phyloP scores from a whole-genome alignment of 30 jellyfish, hydroid and myxozoan species.

The Hydra vulgaris region DNA sequence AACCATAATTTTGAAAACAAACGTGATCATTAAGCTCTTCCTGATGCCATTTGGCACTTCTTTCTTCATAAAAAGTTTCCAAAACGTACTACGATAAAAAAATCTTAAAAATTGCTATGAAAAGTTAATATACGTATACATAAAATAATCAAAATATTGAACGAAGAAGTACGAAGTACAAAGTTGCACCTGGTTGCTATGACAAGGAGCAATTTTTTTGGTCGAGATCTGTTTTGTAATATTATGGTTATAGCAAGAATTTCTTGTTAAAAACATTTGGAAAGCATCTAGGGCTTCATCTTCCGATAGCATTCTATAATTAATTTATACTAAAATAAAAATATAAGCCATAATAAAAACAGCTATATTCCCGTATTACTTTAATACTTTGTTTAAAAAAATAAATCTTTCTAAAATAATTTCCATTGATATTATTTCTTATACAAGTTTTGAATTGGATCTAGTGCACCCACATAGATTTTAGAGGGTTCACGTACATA shows the following conservation, averaged over 20 bases:
- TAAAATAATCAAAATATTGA: too few species aligned
- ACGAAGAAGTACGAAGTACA: neutral
- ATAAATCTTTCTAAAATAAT: too few species aligned
- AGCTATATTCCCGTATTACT: too few species aligned
- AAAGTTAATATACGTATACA: too few species aligned
- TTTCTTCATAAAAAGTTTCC: conserved; percentile 64
- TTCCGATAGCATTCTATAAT: conserved; percentile 33
- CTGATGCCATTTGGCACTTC: conserved; percentile 70
- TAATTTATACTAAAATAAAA: neutral
- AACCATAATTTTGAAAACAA: conserved; percentile 65
- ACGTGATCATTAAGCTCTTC: conserved; percentile 67
- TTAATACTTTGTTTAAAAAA: too few species aligned
- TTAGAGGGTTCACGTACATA: too few species aligned
- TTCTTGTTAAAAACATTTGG: conserved; percentile 34
- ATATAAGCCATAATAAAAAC: neutral
- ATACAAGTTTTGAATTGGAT: too few species aligned
- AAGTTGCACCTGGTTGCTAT: conserved; percentile 48
- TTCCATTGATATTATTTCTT: too few species aligned
- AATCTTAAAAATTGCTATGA: neutral
- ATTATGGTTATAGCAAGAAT: conserved; percentile 66
- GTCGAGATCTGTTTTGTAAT: conserved; percentile 43
- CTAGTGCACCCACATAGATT: too few species aligned
- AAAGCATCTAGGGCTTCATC: conserved; percentile 71
- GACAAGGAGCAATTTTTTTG: conserved; percentile 42
- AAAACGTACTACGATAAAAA: conserved; percentile 32